These are phyloP conservation scores for Cathartes aura DNA, from an alignment of 2,113 vertebrate species.

Conservation along the genomic window DNA sequence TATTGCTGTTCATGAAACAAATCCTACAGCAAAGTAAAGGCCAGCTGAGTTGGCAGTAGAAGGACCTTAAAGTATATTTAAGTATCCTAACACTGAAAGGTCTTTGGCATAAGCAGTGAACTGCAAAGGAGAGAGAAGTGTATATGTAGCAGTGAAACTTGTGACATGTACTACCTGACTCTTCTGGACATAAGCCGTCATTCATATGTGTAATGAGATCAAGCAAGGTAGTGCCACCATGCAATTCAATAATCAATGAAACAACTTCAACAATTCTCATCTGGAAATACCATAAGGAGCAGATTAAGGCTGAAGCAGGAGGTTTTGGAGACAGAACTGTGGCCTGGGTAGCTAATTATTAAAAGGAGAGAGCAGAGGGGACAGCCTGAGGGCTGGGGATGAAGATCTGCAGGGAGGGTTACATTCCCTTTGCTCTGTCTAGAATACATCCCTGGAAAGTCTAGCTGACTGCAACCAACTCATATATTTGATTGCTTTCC, in stretches of 20 bases:
- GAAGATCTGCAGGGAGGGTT: neutral
- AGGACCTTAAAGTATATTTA: neutral
- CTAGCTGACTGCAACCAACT: neutral
- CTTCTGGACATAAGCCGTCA: neutral
- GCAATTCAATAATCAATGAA: neutral
- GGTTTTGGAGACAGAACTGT: neutral
- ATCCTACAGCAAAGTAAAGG: neutral
- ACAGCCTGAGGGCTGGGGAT: neutral
- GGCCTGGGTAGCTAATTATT: neutral
- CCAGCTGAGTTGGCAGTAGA: neutral
- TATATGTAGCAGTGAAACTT: neutral
- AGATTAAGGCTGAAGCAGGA: neutral
- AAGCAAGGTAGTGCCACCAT: neutral
- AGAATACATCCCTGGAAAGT: neutral
- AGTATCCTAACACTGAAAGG: neutral
- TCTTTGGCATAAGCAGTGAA: neutral
- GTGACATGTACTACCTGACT: neutral
- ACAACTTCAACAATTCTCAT: neutral
- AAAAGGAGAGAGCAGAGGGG: neutral
- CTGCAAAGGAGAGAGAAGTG: neutral
- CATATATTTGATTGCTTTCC: neutral
- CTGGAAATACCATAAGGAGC: neutral
- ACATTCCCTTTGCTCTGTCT: neutral
- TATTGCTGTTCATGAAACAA: neutral
- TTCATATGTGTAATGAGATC: fast-evolving